A percentile compares a stretch with the other conserved stretches of the same genome.
Evolutionary conservation across 2,113 vertebrate genomes (phyloP).

Genomic region (Melanerpes aurifrons): DNA sequence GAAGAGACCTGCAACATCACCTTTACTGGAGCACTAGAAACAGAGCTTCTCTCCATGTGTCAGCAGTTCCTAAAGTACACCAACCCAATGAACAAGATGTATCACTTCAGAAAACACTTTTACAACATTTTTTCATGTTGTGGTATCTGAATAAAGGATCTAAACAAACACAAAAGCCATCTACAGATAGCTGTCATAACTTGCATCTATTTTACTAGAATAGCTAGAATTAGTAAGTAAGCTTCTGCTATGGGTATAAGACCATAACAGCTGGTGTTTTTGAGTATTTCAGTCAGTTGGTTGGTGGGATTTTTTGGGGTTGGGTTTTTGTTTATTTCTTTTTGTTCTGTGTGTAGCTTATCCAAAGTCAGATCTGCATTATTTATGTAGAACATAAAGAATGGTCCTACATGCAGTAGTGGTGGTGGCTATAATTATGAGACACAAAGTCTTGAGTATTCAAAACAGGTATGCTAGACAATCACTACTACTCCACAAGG

Average conservation of each 20-base stretch:
- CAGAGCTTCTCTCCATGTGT: neutral
- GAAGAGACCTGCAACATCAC: neutral
- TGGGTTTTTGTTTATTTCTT: neutral
- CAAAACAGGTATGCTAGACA: neutral
- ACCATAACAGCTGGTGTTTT: neutral
- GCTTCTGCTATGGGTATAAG: neutral
- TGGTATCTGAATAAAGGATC: neutral
- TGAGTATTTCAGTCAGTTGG: too few relatives aligned
- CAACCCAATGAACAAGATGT: neutral
- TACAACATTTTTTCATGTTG: neutral
- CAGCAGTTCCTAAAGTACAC: neutral
- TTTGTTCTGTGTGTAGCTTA: neutral
- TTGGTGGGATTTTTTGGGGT: too few relatives aligned
- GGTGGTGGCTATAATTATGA: neutral
- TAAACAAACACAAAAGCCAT: neutral
- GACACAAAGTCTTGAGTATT: neutral
- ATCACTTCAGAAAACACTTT: neutral
- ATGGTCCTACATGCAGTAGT: neutral
- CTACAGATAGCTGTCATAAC: neutral
- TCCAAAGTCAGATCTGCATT: neutral
- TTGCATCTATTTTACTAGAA: neutral
- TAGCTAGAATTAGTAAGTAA: neutral
- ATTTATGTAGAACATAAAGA: neutral
- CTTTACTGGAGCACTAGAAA: neutral
- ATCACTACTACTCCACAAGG: fast-evolving